Evolutionary conservation across 2,113 vertebrate species (phyloP).

Genomic region (Bothrops jararaca): DNA sequence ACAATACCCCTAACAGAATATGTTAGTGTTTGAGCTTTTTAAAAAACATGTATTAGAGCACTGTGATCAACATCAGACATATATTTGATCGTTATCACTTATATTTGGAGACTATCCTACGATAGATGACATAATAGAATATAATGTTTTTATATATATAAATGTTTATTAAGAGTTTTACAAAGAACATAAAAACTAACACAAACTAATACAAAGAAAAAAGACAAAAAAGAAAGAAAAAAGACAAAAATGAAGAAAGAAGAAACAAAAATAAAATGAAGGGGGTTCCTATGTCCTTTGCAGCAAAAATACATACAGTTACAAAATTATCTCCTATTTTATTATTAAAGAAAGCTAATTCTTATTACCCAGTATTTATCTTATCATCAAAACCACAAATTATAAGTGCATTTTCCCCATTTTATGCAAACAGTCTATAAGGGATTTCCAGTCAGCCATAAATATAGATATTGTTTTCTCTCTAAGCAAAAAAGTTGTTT

Average conservation of each 20-base stretch:
- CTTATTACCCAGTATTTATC: no score
- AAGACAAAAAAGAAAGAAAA: neutral
- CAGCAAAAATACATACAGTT: neutral
- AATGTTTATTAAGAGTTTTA: neutral
- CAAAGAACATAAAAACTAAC: neutral
- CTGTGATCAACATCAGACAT: neutral
- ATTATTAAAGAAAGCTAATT: neutral
- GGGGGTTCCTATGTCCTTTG: neutral
- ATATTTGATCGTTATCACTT: neutral
- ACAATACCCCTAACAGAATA: neutral
- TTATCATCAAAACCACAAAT: no score
- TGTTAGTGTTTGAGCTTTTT: neutral
- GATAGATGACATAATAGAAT: neutral
- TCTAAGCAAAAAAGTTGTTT: no score
- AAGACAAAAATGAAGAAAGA: neutral
- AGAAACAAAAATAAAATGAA: neutral
- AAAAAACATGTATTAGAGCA: neutral
- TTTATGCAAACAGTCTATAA: no score
- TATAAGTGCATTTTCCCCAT: no score
- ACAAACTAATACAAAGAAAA: neutral
- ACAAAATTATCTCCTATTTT: neutral
- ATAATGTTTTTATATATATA: neutral
- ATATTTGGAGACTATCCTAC: neutral
- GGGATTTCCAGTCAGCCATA: no score
- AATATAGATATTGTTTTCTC: no score